Evolutionary conservation across 2,113 vertebrate genomes (phyloP).

Genomic region (Gobiocypris rarus): DNA sequence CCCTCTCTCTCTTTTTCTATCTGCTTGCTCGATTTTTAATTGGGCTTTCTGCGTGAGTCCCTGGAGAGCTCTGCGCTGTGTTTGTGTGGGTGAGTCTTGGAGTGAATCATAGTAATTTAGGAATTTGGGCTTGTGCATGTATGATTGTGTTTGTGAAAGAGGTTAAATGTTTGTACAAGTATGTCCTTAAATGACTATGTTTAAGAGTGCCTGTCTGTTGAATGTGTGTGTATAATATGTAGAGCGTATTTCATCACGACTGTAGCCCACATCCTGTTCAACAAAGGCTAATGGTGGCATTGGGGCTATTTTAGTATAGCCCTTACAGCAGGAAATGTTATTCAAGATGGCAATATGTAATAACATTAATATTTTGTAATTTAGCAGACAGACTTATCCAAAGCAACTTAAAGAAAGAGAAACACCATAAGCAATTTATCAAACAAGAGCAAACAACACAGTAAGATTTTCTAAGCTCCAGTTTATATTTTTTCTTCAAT

Average conservation of each 20-base stretch:
- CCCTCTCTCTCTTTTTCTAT: neutral
- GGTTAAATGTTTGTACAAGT: slow-evolving; percentile 14
- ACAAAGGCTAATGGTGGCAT: neutral
- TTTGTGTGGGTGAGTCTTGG: slow-evolving; percentile 41
- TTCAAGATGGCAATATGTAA: neutral
- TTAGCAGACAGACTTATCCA: neutral
- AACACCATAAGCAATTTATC: neutral
- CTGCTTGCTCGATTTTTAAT: slow-evolving; percentile 26
- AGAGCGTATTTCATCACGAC: neutral
- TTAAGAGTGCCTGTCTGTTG: neutral
- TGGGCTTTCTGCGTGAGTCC: slow-evolving; percentile 14
- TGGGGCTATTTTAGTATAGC: neutral
- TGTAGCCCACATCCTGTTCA: neutral
- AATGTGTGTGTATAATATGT: neutral
- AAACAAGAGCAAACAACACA: neutral
- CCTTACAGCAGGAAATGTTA: neutral
- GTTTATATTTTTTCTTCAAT: no score
- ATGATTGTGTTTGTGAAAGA: neutral
- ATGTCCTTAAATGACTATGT: neutral
- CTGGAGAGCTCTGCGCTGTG: neutral
- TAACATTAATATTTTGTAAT: slow-evolving; percentile 21
- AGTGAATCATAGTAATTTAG: slow-evolving; percentile 36
- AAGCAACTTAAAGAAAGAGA: slow-evolving; percentile 1
- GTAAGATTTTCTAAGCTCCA: neutral
- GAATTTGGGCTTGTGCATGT: slow-evolving; percentile 23